Evolutionary conservation across 2,797 vertebrate genomes (phyloP).

Genomic region (Pangasius krempfi): DNA sequence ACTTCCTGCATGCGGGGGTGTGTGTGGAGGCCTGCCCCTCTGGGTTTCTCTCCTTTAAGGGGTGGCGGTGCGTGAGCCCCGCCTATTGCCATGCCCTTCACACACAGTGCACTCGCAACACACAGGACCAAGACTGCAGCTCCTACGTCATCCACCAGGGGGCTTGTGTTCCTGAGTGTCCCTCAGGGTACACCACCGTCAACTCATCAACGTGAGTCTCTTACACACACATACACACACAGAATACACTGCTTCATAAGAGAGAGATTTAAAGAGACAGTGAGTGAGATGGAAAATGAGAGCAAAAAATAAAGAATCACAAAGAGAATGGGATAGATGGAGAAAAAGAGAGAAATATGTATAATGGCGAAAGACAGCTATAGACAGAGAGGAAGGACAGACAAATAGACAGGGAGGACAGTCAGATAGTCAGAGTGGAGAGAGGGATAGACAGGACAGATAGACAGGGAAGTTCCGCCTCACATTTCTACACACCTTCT

Average conservation of each 20-base stretch:
- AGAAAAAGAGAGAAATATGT: too few relatives aligned
- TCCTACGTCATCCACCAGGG: slow-evolving; percentile 91
- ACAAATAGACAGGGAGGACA: too few relatives aligned
- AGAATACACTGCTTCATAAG: too few relatives aligned
- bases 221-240: neutral
- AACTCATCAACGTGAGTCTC: slow-evolving; percentile 90
- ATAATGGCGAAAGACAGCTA: too few relatives aligned
- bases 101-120: slow-evolving; percentile 79
- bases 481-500: neutral
- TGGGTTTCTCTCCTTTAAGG: slow-evolving; percentile 83
- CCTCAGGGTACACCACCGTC: slow-evolving; percentile 91
- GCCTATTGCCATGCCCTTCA: slow-evolving; percentile 89
- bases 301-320: too few relatives aligned
- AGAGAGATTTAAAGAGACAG: too few relatives aligned
- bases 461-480: too few relatives aligned
- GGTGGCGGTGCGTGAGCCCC: slow-evolving; percentile 92
- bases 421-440: too few relatives aligned
- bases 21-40: slow-evolving; percentile 86
- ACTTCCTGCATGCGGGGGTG: slow-evolving; percentile 77
- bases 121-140: slow-evolving; percentile 66
- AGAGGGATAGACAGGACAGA: too few relatives aligned
- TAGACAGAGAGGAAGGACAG: too few relatives aligned
- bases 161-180: slow-evolving; percentile 89
- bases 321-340: slow-evolving; percentile 75
- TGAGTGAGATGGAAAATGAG: too few relatives aligned